These are phyloP conservation scores for Falcaria lacertinaria DNA, from an alignment of 2,888 invertebrate genomes.

Conservation along the genomic window DNA sequence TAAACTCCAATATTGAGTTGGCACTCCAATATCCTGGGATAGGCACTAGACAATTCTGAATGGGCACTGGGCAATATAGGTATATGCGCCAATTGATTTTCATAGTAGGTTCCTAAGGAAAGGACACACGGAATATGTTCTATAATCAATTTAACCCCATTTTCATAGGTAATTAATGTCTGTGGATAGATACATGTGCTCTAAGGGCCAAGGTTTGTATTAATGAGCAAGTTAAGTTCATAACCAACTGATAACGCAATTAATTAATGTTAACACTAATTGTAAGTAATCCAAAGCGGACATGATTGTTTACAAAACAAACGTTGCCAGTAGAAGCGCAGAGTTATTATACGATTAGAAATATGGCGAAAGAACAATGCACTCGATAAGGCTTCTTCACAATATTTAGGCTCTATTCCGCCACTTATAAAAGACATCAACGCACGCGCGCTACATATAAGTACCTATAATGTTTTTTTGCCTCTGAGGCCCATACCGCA, in stretches of 20 bases:
- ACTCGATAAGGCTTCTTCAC: not conserved
- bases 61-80: too few relatives aligned
- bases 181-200: not conserved
- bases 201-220: slow-evolving; percentile 16
- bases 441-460: slow-evolving; percentile 37
- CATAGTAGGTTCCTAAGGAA: too few relatives aligned
- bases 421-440: slow-evolving; percentile 65
- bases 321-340: slow-evolving; percentile 10
- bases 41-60: too few relatives aligned
- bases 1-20: too few relatives aligned
- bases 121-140: too few relatives aligned
- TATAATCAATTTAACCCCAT: too few relatives aligned
- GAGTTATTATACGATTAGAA: slow-evolving; percentile 23
- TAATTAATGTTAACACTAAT: slow-evolving; percentile 36
- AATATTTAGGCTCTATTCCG: slow-evolving; percentile 19
- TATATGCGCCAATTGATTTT: too few relatives aligned
- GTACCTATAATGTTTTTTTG: not conserved
- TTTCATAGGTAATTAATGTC: not conserved
- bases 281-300: slow-evolving; percentile 32
- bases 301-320: slow-evolving; percentile 27
- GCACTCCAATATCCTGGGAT: too few relatives aligned
- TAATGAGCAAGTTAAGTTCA: slow-evolving; percentile 9
- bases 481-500: not conserved
- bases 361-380: not conserved
- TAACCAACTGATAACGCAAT: slow-evolving; percentile 12